Conservation (phyloP, 2,797 vertebrate species). For the Mionectes olivaceus region DNA sequence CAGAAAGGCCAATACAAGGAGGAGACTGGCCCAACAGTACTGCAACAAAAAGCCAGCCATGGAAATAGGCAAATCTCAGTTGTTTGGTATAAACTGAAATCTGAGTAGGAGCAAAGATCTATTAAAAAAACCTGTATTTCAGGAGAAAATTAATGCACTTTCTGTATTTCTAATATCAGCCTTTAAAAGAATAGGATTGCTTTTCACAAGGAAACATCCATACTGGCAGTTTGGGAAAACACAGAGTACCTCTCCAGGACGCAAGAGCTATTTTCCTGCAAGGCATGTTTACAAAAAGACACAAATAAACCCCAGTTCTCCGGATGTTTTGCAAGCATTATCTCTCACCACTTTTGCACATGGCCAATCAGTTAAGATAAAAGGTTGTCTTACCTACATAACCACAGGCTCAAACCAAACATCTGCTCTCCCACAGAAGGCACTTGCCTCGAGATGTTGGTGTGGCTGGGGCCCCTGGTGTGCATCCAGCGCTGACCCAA, state of each 20-base stretch:
- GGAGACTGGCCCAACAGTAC: background rate
- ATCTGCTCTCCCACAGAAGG: background rate
- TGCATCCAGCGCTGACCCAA: background rate
- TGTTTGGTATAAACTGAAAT: background rate
- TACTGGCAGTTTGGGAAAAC: background rate
- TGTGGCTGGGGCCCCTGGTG: rapidly evolving
- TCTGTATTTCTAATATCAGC: background rate
- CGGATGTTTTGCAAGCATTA: background rate
- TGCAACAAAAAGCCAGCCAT: background rate
- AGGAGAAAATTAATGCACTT: background rate
- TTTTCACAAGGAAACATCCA: background rate
- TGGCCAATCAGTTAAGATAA: background rate
- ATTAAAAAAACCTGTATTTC: background rate
- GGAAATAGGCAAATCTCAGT: background rate
- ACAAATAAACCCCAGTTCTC: background rate
- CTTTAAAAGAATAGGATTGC: background rate
- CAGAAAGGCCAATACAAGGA: background rate
- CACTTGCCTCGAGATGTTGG: background rate
- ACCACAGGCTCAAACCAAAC: background rate
- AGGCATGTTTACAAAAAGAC: background rate
- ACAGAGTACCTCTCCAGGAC: background rate
- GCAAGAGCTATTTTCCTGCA: background rate
- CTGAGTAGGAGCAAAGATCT: background rate
- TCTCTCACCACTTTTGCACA: background rate
- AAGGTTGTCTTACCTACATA: background rate